phyloP scores from a whole-genome alignment of 2,113 vertebrate genomes.

The Campylomormyrus numenius region DNA sequence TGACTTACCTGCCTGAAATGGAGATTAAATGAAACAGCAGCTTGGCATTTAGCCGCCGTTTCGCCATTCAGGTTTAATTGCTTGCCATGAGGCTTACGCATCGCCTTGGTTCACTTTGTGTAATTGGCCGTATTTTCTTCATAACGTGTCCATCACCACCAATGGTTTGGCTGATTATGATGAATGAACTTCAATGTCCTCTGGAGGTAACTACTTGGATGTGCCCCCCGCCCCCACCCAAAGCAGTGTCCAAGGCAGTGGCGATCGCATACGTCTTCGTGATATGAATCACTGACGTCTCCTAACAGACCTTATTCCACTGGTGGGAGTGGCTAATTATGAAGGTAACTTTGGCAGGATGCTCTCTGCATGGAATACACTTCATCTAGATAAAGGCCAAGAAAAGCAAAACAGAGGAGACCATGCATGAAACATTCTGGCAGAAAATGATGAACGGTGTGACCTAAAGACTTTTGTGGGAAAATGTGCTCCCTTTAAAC shows the following conservation, averaged over 20 bases:
- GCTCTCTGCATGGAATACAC: slow-evolving; percentile 43
- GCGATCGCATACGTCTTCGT: slow-evolving; percentile 51
- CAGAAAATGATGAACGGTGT: neutral
- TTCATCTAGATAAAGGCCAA: neutral
- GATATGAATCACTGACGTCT: slow-evolving; percentile 59
- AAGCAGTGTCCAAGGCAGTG: slow-evolving; percentile 48
- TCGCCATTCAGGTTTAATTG: neutral
- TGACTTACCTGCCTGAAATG: neutral
- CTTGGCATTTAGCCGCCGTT: neutral
- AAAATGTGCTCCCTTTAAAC: neutral
- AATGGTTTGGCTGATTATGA: neutral
- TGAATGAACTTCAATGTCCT: neutral
- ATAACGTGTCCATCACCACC: neutral
- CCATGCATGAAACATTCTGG: neutral
- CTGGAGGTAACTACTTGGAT: neutral
- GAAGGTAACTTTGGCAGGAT: slow-evolving; percentile 48
- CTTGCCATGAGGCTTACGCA: neutral
- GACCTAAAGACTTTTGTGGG: neutral
- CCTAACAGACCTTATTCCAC: slow-evolving; percentile 56
- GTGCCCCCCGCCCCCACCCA: neutral
- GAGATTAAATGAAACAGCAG: neutral
- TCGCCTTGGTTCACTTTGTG: neutral
- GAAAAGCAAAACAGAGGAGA: too few relatives aligned
- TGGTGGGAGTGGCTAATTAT: slow-evolving; percentile 51
- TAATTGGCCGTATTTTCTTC: neutral